Base-by-base conservation (phyloP, 2,113 vertebrate genomes). In the Amphiprion ocellaris region DNA sequence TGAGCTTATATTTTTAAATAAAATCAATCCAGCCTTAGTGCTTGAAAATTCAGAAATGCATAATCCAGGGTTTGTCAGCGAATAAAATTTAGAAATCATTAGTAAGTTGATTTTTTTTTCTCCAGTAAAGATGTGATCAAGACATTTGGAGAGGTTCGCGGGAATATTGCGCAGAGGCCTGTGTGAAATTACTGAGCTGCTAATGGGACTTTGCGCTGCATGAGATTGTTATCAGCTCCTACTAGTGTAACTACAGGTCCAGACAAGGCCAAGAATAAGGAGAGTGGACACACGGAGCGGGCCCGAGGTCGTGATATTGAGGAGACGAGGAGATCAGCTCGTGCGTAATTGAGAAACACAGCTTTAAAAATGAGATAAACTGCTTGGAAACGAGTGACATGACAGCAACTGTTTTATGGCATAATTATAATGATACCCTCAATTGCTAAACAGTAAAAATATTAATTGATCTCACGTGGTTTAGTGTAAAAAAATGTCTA, bases 121-220 rank as follows among this genome's bases (percentile, higher is more conserved):
- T 11, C 64, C 14, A 26, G 53, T 66, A 23, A 49, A 47, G 26
- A 14, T 46, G 74, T 2, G 55, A 59, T 54, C 17, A 44, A 52
- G 55, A 62, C 21, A 17, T 75, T 28, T 77, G 54, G 16, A 30
- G 11, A 74, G 28, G 53, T 77, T 58, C 50, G n/a, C 12, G 21
- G 53, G 50, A 54, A 39, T 24, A 74, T 14, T 33, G 17, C 52
- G 23, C 17, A 39, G 58, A 75, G 69, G 63, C 61, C 79, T 71
- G 82, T 74, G 9, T 71, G 68, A 82, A 55, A 79, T 74, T 37
- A 56, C 67, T 70, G 67, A 19, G 54, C 49, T 59, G 69, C 55
- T 77, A 77, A 80, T 72, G 52, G 69, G 72, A 77, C 19, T 26
- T 60, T 79, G 77, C 60, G 56, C 76, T 69, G 66, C 64, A 11